Evolutionary conservation across 1,140 invertebrate genomes (phyloP).

Genomic region (Eriosoma lanigerum): DNA sequence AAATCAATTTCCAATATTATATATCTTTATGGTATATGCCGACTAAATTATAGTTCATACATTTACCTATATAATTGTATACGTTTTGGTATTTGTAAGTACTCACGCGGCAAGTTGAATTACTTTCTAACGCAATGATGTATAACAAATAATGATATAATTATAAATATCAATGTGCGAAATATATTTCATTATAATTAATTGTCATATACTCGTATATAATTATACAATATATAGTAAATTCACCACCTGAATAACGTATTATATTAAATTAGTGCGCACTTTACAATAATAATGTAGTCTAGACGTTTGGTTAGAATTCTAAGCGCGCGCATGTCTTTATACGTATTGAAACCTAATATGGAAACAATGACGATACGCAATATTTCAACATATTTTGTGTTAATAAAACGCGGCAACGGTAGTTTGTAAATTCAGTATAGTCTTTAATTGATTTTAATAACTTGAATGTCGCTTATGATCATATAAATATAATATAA

Average conservation of each 20-base stretch:
- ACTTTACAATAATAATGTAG: not conserved
- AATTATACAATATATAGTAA: no score
- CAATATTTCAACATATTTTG: constrained; percentile 18
- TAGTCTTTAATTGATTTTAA: not conserved
- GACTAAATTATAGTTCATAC: no score
- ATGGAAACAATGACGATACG: constrained; percentile 35
- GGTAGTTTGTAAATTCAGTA: not conserved
- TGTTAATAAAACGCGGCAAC: not conserved
- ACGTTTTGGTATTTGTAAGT: no score
- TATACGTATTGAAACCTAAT: constrained; percentile 15
- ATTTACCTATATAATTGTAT: no score
- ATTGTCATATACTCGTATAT: not conserved
- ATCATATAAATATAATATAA: not conserved
- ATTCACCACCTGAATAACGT: not conserved
- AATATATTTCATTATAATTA: constrained; percentile 17
- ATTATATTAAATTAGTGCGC: not conserved
- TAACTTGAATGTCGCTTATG: not conserved
- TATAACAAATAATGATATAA: no score
- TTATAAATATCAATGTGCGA: not conserved
- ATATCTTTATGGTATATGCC: no score
- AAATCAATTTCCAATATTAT: no score
- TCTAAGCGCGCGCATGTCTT: not conserved
- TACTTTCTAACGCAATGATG: no score
- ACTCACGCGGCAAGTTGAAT: no score
- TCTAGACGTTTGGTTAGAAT: constrained; percentile 19